Conservation (phyloP, 2,113 vertebrate species). For the Oryctolagus cuniculus region mOryCun1.1 NC_091433.1:142381501-142382000, state of each 20-base stretch:
- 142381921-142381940: not conserved
- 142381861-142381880: not conserved
- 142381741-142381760: not conserved
- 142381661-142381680: not conserved
- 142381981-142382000: slow-evolving; percentile 7
- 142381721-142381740: not conserved
- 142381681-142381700: not conserved
- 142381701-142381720: not conserved
- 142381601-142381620: not conserved
- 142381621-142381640: not conserved
- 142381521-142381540: not conserved
- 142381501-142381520: not conserved
- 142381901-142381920: not conserved
- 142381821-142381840: not conserved
- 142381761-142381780: not conserved
- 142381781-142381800: not conserved
- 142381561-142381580: not conserved
- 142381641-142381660: not conserved
- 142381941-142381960: not conserved
- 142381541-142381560: not conserved
- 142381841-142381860: not conserved
- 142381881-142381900: not conserved
- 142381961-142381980: not conserved
- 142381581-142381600: not conserved
- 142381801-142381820: not conserved